Evolutionary conservation across 2,113 vertebrate genomes (phyloP), one percentile per base, ranked within the genome.

Genomic region (Podiceps cristatus): DNA sequence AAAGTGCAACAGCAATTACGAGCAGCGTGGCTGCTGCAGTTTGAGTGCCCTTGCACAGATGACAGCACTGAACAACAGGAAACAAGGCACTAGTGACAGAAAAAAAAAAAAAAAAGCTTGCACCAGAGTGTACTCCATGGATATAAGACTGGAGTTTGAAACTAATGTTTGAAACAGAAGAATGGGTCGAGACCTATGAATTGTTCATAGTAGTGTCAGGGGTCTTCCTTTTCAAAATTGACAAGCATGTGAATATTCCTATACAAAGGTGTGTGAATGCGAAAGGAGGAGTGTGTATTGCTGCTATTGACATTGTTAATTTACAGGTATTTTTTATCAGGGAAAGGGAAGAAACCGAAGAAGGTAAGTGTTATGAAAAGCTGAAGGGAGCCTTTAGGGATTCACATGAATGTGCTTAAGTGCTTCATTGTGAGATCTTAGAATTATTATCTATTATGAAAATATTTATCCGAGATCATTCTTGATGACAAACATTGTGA

Each of bases 231-330:
- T 66, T 47, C 11, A 91, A 64, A 90, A 67, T 17, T 59, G n/a
- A 74, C 3, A 37, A 33, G 15, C 0, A 0, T 0, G 0, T 52
- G 25, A 11, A 7, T 67, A 27, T 77, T 69, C 19, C 11, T 58
- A 13, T 42, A 33, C 24, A 56, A 75, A 78, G 14, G 5, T 47
- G 14, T 67, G 58, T 55, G 28, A 7, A 55, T 71, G 28, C 10
- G 44, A 75, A 52, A 67, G 18, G 19, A 71, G 23, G 18, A 15
- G 2, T 33, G 11, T 42, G 17, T 62, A 18, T 45, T 76, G 9
- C 23, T 72, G 25, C 7, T 76, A 28, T 77, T 86, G 27, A 62
- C 28, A 28, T 12, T 8, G 17, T 49, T 80, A 40, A 67, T 58
- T 62, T 80, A 55, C 13, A 22, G 6, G 1, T 47, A 25, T 47